Base-by-base conservation (phyloP, 2,113 vertebrate species). In the Cebidichthys violaceus region DNA sequence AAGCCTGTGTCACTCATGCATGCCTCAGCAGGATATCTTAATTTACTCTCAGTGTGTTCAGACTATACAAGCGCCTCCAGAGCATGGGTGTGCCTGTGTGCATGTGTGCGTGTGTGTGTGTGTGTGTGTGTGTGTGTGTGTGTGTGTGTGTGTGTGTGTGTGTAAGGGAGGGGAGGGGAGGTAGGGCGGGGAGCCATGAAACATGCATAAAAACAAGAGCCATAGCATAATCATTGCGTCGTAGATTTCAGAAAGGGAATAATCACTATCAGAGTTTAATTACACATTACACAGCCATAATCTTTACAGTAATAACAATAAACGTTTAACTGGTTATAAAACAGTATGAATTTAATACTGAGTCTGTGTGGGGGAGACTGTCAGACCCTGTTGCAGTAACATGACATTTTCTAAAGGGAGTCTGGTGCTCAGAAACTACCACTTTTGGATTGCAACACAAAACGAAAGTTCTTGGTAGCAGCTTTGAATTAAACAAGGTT, bases 1-100 rank as follows among this genome's bases (percentile, higher is more conserved):
- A 47, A 75, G 84, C 86, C 62, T 59, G 77, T 88, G 88, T 92
- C 91, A 88, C 79, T 90, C 89, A 88, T 55, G 59, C 83, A 64
- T 22, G 50, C 87, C 57, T 85, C 88, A 81, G 73, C 90, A 86
- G 72, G 77, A 70, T 65, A 68, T 59, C 50, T 64, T 71, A 74
- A 76, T 78, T 82, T 61, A 67, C 27, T 52, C 33, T 67, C 3
- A 75, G 70, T 69, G 73, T 43, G 50, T 62, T 71, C 69, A 70
- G 37, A 77, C 54, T 17, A 59, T 52, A 82, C 76, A 29, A 66
- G 52, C 33, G 59, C 4, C 22, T 72, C 61, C 50, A 24, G 7
- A 35, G 59, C 4, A 11, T 20, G 4, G 17, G 54, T 66, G 57
- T 31, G n/a, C 27, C n/a, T 57, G 54, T 57, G 54, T 57, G 54